Base-by-base conservation (phyloP, 2,888 invertebrate genomes). In the Leptopilina syphax region DNA sequence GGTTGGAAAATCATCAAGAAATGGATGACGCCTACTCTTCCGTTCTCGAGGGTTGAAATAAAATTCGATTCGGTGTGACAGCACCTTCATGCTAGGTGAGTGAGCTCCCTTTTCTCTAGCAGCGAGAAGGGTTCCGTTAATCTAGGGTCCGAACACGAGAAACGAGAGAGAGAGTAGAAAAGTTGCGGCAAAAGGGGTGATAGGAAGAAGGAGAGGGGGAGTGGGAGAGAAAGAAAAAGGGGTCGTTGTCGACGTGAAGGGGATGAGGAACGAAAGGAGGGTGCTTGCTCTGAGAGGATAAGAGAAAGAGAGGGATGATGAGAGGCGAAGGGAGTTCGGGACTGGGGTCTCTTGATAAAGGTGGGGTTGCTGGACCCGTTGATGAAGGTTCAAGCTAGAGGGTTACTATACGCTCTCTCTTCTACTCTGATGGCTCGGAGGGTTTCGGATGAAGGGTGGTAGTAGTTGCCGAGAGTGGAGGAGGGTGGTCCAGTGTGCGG, bases 361-460 rank as follows among this genome's bases (percentile, higher is more conserved):
- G 89, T 91, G 90, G 90, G 89, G 91, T 90, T 86, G 83, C 83
- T 88, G 88, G 91, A 92, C 89, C 91, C 91, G 91, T 90, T 91
- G 92, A 91, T 91, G 91, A 91, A 91, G 91, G 91, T 91, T 91
- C 90, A 90, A 89, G 87, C 89, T 87, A 89, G 90, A 90, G 91
- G 91, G 90, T 91, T 89, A 89, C 90, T 89, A 85, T 47, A 50
- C 50, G 50, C 86, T 89, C 89, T 89, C 89, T 90, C 90, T 90
- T 90, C 90, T 90, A 89, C 89, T 87, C 89, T 88, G 90, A 90
- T 90, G 90, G 90, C 88, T 90, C 82, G 84, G 83, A 79, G 82
- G 81, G 83, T 82, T 81, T 79, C 80, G 81, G 81, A 67, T 77
- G 82, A 79, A 80, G 82, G 79, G 83, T 81, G 81, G 79, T 47